Evolutionary conservation across 2,888 invertebrate genomes (phyloP).

Genomic region (Anthrax anthrax): DNA sequence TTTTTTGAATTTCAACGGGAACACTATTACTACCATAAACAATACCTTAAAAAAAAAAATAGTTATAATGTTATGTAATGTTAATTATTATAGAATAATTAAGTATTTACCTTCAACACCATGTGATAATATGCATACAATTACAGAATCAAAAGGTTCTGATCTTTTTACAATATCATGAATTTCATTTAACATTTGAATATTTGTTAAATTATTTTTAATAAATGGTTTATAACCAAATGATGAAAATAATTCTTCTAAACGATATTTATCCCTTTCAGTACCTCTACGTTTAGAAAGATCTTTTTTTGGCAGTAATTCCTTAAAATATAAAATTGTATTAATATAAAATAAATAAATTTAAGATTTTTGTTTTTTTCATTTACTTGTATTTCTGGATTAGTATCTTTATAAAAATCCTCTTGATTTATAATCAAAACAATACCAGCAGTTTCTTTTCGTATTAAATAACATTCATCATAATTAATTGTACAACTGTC

Average conservation of each 20-base stretch:
- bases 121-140: constrained; percentile 30
- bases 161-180: constrained; percentile 21
- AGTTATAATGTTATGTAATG: background rate
- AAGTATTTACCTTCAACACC: constrained; percentile 22
- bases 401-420: constrained; percentile 19
- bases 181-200: constrained; percentile 19
- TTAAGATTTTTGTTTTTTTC: background rate
- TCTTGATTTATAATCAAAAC: constrained; percentile 29
- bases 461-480: constrained; percentile 17
- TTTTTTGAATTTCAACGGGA: constrained; percentile 32
- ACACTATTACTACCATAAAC: constrained; percentile 39
- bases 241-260: constrained; percentile 19
- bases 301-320: constrained; percentile 15
- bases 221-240: constrained; percentile 23
- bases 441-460: constrained; percentile 21
- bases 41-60: constrained; percentile 27
- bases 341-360: background rate
- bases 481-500: background rate
- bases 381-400: constrained; percentile 19
- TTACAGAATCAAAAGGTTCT: constrained; percentile 23
- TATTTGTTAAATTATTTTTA: constrained; percentile 20
- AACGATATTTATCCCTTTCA: constrained; percentile 19
- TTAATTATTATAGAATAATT: background rate
- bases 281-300: constrained; percentile 24
- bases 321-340: constrained; percentile 15